Evolutionary conservation across 2,113 vertebrate species (phyloP), one percentile per base, ranked within the genome.

Genomic region (Pionites leucogaster): DNA sequence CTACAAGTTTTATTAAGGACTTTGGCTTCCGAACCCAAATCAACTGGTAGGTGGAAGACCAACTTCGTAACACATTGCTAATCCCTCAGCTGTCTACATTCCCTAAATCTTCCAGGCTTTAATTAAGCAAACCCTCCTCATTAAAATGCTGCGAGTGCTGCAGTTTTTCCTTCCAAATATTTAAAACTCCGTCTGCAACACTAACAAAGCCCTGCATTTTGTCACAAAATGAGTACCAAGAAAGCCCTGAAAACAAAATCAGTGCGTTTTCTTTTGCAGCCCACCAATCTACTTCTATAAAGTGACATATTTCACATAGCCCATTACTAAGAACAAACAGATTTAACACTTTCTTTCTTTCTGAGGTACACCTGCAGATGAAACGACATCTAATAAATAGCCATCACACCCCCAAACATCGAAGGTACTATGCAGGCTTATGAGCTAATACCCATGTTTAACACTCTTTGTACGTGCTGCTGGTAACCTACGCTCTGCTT

Each of bases 71-170:
- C 17, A 59, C 39, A 31, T 23, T 53, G 72, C 74, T 76, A 86
- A 92, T 65, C 62, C 52, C n/a, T 91, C 62, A 84, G 23, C 44
- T 83, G 57, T 76, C 74, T 46, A 65, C 52, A 65, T 84, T 88
- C 57, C 37, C 59, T 4, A 65, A 41, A 0, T 74, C 37, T 92
- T 93, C 25, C 7, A 53, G 1, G 28, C n/a, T 79, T 94, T 91
- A 96, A 95, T 95, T 92, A 96, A 57, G 65, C 31, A 80, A 96
- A 93, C 29, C 13, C 12, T 59, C 31, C 69, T 93, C 86, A 94
- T 94, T 94, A 95, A 93, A 93, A 94, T 65, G n/a, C 68, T 91
- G 74, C 1, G 0, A 89, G 63, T 22, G 13, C 25, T 68, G 60
- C 74, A 82, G 2, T 63, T 93, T 88, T 91, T 63, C 86, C 59